Base-by-base conservation (phyloP, 1,140 invertebrate genomes). In the Cotesia vestalis region DNA sequence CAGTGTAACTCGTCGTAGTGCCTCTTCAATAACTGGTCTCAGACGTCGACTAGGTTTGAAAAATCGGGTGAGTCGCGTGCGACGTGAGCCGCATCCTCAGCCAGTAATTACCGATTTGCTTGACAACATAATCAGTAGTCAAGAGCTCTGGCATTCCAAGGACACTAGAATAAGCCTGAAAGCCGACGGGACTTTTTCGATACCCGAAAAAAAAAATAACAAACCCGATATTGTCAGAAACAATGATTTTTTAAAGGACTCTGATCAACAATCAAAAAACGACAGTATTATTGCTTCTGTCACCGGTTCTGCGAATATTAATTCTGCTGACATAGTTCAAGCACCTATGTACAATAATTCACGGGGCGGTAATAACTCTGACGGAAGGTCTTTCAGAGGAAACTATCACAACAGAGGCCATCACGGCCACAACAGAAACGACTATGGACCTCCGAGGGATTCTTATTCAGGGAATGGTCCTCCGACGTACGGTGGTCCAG, bases 91-190 rank as follows among this genome's bases (percentile, higher is more conserved):
- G 9, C 68, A 6, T 59, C 20, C 5, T 4, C 14, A 53, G 11
- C 27, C 69, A 27, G 62, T 69, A 9, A 46, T 8, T 11, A 70
- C 80, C 12, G 92, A 94, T 83, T 77, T 96, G 0, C 80, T 96
- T 1, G 91, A 90, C 8, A 91, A 87, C 73, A 96, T 96, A 72
- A 87, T 96, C 76, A 89, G 90, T 64, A 90, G 89, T 72, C 94
- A 96, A 84, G 89, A 91, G 70, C 84, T 91, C n/a, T 90, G 94
- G 80, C 91, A 93, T 78, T 91, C 92, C 1, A 91, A 90, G 67
- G 80, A 78, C 6, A 89, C 90, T 70, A 82, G 90, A 9, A 84
- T 94, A 3, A 90, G 87, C 0, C 81, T 94, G 0, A 87, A 90
- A 9, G 84, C 88, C 27, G 89, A 93, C 78, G 92, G 92, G 0